Evolutionary conservation across 2,113 vertebrate genomes (phyloP), one percentile per base, ranked within the genome.

Genomic region (Ameiurus melas): DNA sequence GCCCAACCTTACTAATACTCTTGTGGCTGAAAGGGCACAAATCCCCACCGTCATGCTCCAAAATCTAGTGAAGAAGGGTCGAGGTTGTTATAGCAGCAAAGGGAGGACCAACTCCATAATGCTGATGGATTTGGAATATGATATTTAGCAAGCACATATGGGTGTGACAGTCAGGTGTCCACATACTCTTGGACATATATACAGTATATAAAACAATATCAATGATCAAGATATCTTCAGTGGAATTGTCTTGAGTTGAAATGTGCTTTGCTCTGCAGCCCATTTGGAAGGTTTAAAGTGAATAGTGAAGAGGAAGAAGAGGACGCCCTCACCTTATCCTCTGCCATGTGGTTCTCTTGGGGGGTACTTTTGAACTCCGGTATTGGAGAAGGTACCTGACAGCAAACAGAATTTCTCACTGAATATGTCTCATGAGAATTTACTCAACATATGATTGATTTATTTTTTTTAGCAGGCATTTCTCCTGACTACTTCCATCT

Each of bases 321-420:
- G 92, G 98, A 99, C 20, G 97, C 97, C 62, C 95, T 99, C 93
- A 99, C 98, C 82, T 95, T 99, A 80, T 99, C 98, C 87, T 99
- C 97, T 0, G 98, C 98, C 90, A 99, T 99, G 98, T 99, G 98
- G 98, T 99, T 99, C 94, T 99, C 98, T 87, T 99, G 98, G 98
- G 98, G 98, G 68, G 97, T 99, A 70, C 95, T 99, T 84, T 93
- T 99, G 90, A 99, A 99, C 94, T 99, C 98, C 0, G 98, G 98
- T 84, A 99, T 99, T 0, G 98, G 98, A 92, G 98, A 99, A 97
- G 98, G 97, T 98, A 88, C 25, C 53, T 13, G 78, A 84, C 25
- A 79, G 62, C 53, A 90, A 66, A 5, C 33, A 79, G 30, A 84
- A 87, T 53, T 62, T 86, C 75, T 85, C 58, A 43, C 53, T 87